phyloP scores from a whole-genome alignment of 1,140 invertebrate genomes.

The Lucilia sericata region DNA sequence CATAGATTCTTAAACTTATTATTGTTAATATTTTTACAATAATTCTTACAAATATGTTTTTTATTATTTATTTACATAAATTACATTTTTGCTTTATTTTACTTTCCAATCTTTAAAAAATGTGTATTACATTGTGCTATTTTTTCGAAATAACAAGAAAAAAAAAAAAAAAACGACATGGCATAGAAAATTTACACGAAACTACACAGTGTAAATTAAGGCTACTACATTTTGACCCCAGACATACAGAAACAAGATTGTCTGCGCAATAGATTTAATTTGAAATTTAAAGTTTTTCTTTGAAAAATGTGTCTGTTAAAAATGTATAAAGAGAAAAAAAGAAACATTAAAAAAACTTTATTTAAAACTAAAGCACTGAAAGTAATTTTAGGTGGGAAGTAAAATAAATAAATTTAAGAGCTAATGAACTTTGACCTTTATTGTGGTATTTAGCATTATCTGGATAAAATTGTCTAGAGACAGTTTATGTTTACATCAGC shows the following conservation, averaged over 20 bases:
- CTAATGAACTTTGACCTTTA: too few species aligned
- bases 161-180: not conserved
- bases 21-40: too few species aligned
- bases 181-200: not conserved
- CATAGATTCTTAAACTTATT: too few species aligned
- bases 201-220: slow-evolving; percentile 16
- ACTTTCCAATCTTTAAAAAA: not conserved
- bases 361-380: not conserved
- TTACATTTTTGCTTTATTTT: not conserved
- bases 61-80: too few species aligned
- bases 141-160: not conserved
- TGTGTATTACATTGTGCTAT: not conserved
- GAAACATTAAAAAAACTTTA: slow-evolving; percentile 5
- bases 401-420: too few species aligned
- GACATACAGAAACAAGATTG: slow-evolving; percentile 6
- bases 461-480: too few species aligned
- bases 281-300: slow-evolving; percentile 7
- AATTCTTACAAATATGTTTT: too few species aligned
- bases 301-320: slow-evolving; percentile 15
- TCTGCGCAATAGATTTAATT: not conserved
- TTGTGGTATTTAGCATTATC: too few species aligned
- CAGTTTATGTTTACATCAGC: too few species aligned
- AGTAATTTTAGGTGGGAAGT: not conserved
- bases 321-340: not conserved
- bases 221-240: slow-evolving; percentile 19